Conservation (phyloP, 2,113 vertebrate species). For the Gymnocephalus cernua region DNA sequence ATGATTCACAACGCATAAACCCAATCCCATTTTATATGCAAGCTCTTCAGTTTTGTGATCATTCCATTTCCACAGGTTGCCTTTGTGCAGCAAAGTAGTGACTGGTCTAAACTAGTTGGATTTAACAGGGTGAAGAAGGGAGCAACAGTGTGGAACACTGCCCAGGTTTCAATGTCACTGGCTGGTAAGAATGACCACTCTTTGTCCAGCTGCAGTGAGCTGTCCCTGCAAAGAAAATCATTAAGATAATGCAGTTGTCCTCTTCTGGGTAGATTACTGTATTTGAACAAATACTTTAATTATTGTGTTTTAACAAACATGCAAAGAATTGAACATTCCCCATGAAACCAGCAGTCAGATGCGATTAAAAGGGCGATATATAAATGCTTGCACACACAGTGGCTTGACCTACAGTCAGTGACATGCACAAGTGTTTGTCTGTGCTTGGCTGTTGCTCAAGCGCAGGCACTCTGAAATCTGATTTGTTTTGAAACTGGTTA, state of each 20-base stretch:
- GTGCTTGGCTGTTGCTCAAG: conserved; percentile 42
- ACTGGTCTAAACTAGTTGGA: conserved; percentile 36
- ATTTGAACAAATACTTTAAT: not conserved
- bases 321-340: not conserved
- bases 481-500: conserved; percentile 67
- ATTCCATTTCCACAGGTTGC: conserved; percentile 34
- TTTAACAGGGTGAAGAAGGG: conserved; percentile 59
- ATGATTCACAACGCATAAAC: not conserved
- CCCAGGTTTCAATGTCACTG: conserved; percentile 69
- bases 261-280: not conserved
- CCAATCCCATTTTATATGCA: not conserved
- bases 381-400: conserved; percentile 12
- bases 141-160: conserved; percentile 70
- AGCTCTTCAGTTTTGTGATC: not conserved
- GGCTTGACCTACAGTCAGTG: conserved; percentile 2
- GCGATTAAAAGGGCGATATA: not conserved
- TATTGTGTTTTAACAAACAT: not conserved
- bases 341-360: not conserved
- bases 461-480: conserved; percentile 37
- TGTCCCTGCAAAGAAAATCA: conserved; percentile 28
- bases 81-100: conserved; percentile 40
- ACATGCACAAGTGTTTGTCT: conserved; percentile 22
- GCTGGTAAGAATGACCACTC: conserved; percentile 50
- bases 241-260: not conserved
- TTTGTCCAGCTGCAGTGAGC: conserved; percentile 42